Base-by-base conservation (phyloP, 2,888 invertebrate species). In the Steinernema hermaphroditum region DNA sequence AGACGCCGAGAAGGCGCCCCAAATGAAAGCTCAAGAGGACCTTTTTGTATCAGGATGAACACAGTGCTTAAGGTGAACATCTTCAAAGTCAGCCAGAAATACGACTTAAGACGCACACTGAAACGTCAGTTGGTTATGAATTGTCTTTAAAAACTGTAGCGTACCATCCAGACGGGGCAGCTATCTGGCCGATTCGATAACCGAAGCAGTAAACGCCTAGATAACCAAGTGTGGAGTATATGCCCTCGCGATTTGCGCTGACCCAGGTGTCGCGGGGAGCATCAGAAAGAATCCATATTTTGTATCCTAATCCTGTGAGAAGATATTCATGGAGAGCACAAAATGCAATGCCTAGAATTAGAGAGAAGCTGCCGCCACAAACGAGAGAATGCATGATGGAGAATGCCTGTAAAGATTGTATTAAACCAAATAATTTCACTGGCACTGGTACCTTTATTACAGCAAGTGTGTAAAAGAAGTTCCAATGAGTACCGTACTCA, bases 401-500 rank as follows among this genome's bases (percentile, higher is more conserved):
- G 24, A 57, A 76, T 12, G 76, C 12, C 74, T 73, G 57, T 2
- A 62, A 57, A 68, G n/a, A 24, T 2, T 19, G 16, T 43, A 22
- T 1, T n/a, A 6, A 16, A 43, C 50, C n/a, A 2, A 49, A 44
- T 19, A 27, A 50, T 2, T 44, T 41, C 73, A 54, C 4, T n/a
- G n/a, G n/a, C n/a, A n/a, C n/a, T 37, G n/a, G n/a, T 80, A 89
- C 89, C 87, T 93, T 94, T 22, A 94, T 92, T 49, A 92, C 88
- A 1, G 93, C 94, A 73, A 99, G 88, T 0, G 96, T 96, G 79
- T 95, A 92, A 88, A 97, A 98, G 87, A 99, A 99, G 88, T 99
- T 98, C 93, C 96, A 95, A 87, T 98, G 96, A 0, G 92, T 90
- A 0, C 98, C 98, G 89, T 99, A 98, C 87, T 98, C 98, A 0